Percentiles rank a stretch among this genome's conserved stretches.
Evolutionary conservation across 2,113 vertebrate species (phyloP).

Genomic region (Acanthisitta chloris): DNA sequence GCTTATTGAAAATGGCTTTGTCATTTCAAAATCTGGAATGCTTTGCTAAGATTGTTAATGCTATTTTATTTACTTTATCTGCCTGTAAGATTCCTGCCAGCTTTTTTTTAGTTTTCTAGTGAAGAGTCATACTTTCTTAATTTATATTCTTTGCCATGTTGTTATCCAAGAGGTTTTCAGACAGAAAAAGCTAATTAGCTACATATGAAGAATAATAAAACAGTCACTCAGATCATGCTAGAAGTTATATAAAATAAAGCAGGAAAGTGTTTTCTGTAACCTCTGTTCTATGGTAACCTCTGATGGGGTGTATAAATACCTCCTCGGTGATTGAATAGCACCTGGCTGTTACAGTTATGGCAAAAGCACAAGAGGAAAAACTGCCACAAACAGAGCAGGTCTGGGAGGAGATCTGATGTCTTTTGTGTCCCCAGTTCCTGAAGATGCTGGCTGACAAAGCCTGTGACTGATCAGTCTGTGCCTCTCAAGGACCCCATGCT

Average conservation of each 20-base stretch:
- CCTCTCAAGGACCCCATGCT: not conserved
- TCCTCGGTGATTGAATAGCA: not conserved
- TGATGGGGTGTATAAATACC: not conserved
- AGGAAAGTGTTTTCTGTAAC: not conserved
- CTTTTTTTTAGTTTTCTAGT: not conserved
- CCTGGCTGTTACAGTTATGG: not conserved
- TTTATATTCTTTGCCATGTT: not conserved
- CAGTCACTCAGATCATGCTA: not conserved
- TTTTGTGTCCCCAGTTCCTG: not conserved
- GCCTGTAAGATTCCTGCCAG: not conserved
- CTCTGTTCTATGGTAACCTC: not conserved
- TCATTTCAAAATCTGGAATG: constrained; percentile 18
- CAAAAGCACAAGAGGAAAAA: not conserved
- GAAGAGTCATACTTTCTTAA: not conserved
- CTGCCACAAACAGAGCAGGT: not conserved
- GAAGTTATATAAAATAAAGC: not conserved
- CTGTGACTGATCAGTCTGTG: not conserved
- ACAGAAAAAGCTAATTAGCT: not conserved
- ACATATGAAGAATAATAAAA: not conserved
- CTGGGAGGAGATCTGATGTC: not conserved
- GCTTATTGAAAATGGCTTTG: not conserved
- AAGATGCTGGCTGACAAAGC: not conserved
- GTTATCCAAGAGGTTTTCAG: not conserved
- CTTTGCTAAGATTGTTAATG: not conserved
- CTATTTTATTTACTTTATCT: constrained; percentile 4